A percentile compares a stretch with the other conserved stretches of the same genome.
phyloP scores from a whole-genome alignment of 2,797 vertebrate species.

The Malurus leucopterus region DNA sequence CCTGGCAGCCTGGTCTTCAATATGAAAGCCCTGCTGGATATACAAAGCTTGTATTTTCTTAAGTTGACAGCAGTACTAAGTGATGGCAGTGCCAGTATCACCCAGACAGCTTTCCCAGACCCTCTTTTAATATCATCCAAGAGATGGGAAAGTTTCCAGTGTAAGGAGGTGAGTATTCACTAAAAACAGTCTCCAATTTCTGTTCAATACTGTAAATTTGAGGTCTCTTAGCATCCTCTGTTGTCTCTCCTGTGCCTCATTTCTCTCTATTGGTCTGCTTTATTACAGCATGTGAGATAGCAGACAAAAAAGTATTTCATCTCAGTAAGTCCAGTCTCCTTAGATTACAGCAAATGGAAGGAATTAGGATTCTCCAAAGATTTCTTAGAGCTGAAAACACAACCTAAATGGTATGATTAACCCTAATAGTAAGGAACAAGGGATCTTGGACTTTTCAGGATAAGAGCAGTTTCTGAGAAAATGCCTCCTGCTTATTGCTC shows the following conservation, averaged over 20 bases:
- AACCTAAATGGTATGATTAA: not conserved
- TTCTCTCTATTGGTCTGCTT: not conserved
- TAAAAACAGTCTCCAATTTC: not conserved
- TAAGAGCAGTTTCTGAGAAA: not conserved
- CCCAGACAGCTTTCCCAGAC: not conserved
- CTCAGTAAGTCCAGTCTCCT: not conserved
- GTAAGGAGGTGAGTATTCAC: not conserved
- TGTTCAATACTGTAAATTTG: not conserved
- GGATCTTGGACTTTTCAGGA: not conserved
- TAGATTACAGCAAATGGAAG: not conserved
- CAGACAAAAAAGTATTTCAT: not conserved
- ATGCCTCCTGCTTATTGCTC: not conserved
- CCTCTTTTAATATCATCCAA: not conserved
- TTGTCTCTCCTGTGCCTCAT: not conserved
- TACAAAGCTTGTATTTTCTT: not conserved
- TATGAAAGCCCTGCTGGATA: not conserved
- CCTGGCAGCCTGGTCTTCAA: not conserved
- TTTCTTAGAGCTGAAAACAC: not conserved
- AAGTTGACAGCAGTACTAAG: not conserved
- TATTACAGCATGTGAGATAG: not conserved
- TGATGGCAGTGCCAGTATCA: not conserved
- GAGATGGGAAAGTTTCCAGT: not conserved
- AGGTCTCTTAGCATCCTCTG: not conserved
- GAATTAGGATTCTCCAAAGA: not conserved
- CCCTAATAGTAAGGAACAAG: not conserved